Evolutionary conservation across 2,888 invertebrate species (phyloP).

Genomic region (Thecocarcelia acutangulata): DNA sequence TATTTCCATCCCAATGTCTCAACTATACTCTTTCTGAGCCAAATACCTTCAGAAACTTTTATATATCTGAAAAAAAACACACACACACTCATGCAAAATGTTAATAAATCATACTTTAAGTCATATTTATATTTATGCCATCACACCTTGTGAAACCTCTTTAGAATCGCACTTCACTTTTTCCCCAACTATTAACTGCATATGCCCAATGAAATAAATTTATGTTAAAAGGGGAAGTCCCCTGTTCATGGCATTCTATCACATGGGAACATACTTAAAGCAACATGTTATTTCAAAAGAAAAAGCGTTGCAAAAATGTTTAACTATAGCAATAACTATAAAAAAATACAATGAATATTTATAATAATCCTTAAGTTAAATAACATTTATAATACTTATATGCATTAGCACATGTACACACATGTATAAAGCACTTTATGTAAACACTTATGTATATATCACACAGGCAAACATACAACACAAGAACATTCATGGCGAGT

Average conservation of each 20-base stretch:
- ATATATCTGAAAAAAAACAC: background rate
- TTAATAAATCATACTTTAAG: constrained; percentile 53
- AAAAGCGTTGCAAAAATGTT: constrained; percentile 50
- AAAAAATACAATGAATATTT: constrained; percentile 49
- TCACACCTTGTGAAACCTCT: constrained; percentile 40
- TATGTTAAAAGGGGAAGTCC: no score
- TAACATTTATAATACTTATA: constrained; percentile 51
- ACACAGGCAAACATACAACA: background rate
- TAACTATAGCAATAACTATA: constrained; percentile 56
- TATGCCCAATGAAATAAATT: no score
- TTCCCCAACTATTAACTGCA: no score
- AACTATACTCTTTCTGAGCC: background rate
- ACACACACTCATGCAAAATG: constrained; percentile 14
- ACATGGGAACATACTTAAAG: constrained; percentile 38
- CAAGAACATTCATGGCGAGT: background rate
- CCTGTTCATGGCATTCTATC: background rate
- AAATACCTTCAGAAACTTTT: background rate
- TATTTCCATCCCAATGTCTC: no score
- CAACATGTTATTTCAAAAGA: constrained; percentile 55
- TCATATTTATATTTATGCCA: constrained; percentile 50
- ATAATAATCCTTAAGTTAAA: constrained; percentile 60
- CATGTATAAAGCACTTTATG: background rate
- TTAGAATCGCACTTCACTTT: background rate
- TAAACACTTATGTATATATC: background rate
- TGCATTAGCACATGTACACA: background rate